Evolutionary conservation across 2,888 invertebrate species (phyloP).

Genomic region (Drosophila barbarae): DNA sequence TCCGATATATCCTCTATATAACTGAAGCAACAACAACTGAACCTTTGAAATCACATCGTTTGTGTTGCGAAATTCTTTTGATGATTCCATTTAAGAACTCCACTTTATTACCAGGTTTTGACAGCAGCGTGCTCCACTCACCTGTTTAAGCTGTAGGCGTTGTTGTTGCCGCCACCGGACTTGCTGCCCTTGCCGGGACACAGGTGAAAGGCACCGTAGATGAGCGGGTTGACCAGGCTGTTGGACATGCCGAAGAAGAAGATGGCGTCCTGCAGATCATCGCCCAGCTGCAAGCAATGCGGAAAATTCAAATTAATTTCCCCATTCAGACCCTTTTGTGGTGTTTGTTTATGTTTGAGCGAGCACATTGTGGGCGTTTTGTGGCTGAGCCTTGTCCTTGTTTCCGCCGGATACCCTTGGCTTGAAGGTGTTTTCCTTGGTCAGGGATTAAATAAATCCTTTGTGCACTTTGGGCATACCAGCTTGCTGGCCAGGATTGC

Average conservation of each 20-base stretch:
- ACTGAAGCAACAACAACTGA: not conserved
- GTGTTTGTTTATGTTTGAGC: constrained; percentile 11
- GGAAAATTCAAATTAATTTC: constrained; percentile 47
- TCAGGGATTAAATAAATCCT: not conserved
- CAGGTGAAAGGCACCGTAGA: constrained; percentile 93
- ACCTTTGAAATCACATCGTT: not conserved
- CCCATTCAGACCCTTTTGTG: constrained; percentile 25
- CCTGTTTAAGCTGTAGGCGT: constrained; percentile 78
- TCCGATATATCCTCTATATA: not conserved
- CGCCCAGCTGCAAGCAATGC: constrained; percentile 82
- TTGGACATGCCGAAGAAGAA: constrained; percentile 94
- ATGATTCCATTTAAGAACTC: not conserved
- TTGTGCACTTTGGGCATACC: not conserved
- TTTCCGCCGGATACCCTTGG: not conserved
- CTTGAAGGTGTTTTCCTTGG: not conserved
- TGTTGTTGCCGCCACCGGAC: constrained; percentile 71
- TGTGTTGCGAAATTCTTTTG: not conserved
- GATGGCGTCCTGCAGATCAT: constrained; percentile 86
- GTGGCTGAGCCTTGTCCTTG: not conserved
- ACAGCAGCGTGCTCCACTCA: constrained; percentile 33
- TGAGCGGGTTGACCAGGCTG: constrained; percentile 91
- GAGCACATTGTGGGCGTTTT: constrained; percentile 17
- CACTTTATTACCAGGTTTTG: not conserved
- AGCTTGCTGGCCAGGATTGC: not conserved
- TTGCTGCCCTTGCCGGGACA: constrained; percentile 82